Conservation (phyloP, 2,797 vertebrate genomes). For the Sebastiscus tertius region DNA sequence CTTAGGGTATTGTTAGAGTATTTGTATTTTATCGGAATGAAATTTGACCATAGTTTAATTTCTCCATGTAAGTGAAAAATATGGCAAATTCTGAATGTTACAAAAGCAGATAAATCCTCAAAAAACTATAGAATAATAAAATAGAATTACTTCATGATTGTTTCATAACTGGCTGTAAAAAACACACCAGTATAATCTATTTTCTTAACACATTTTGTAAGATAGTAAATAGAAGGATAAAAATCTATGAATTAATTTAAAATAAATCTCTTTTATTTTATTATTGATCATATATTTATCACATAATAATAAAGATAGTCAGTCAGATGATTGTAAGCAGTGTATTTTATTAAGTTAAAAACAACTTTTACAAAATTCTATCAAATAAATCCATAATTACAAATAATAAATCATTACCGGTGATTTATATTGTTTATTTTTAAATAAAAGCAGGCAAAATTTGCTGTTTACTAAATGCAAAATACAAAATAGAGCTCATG, state of each 20-base stretch:
- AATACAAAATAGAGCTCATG: constrained; percentile 40
- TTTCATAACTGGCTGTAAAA: background rate
- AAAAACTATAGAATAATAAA: background rate
- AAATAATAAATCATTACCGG: constrained; percentile 37
- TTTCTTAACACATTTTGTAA: background rate
- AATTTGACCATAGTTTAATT: background rate
- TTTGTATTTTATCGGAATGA: background rate
- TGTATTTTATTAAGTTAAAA: constrained; percentile 61
- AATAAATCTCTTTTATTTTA: background rate
- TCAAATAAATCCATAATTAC: constrained; percentile 46
- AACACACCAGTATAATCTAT: background rate
- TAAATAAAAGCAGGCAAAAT: constrained; percentile 41
- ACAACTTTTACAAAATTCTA: constrained; percentile 48
- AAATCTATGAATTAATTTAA: background rate
- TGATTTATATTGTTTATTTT: constrained; percentile 27
- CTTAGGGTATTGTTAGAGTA: background rate
- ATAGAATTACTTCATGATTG: background rate
- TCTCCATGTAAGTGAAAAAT: background rate
- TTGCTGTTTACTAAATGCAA: constrained; percentile 32
- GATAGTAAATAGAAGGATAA: background rate
- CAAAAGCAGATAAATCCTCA: background rate
- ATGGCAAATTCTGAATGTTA: background rate
- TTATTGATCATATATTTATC: background rate
- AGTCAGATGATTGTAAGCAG: constrained; percentile 9
- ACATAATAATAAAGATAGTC: background rate